Conservation (phyloP, 2,888 invertebrate genomes). For the Apodemia zela region DNA sequence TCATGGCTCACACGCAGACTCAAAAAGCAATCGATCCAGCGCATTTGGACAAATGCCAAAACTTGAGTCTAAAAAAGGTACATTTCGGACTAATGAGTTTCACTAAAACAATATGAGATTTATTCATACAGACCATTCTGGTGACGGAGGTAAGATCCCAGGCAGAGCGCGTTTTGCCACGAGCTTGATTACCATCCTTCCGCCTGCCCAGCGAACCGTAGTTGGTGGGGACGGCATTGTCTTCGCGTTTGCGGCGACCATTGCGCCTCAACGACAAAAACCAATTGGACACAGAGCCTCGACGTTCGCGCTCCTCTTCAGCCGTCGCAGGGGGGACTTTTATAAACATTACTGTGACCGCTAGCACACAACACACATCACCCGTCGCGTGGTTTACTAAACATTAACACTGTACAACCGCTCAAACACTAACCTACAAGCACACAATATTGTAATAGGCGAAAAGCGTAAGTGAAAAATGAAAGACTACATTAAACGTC, state of each 20-base stretch:
- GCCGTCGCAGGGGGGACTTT: constrained; percentile 68
- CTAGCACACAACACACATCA: constrained; percentile 63
- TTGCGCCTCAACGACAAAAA: constrained; percentile 88
- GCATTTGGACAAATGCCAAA: constrained; percentile 68
- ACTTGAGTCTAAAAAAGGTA: constrained; percentile 52
- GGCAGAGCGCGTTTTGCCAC: constrained; percentile 76
- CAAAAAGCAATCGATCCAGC: constrained; percentile 68
- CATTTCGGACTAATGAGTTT: constrained; percentile 34
- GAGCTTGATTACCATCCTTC: constrained; percentile 66
- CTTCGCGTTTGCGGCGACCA: constrained; percentile 70
- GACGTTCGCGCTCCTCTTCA: constrained; percentile 77
- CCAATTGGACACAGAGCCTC: constrained; percentile 88
- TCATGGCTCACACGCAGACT: constrained; percentile 55
- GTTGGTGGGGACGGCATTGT: constrained; percentile 55
- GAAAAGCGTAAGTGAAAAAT: constrained; percentile 66
- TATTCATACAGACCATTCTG: constrained; percentile 76
- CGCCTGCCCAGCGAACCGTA: constrained; percentile 78
- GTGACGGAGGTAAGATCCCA: constrained; percentile 82
- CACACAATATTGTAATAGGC: constrained; percentile 43
- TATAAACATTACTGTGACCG: constrained; percentile 74
- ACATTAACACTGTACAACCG: constrained; percentile 53
- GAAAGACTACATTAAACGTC: constrained; percentile 46
- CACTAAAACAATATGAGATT: constrained; percentile 33
- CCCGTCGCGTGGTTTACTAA: constrained; percentile 3
- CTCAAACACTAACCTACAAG: constrained; percentile 62